Base-by-base conservation (phyloP, 2,797 vertebrate genomes). In the Cuniculus paca region DNA sequence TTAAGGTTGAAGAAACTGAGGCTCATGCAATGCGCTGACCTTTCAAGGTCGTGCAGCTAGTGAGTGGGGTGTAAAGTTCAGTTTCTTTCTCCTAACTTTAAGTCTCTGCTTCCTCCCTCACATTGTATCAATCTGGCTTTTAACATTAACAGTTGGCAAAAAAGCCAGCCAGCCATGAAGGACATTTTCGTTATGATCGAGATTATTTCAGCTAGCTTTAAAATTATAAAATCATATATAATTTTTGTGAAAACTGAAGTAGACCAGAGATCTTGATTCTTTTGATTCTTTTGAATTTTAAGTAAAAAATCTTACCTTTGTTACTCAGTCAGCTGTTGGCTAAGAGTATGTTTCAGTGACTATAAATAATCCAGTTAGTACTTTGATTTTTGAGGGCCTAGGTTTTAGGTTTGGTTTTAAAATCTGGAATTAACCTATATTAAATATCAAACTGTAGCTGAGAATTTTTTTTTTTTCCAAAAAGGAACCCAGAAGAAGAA, bases 251-350 rank as follows among this genome's bases (percentile, higher is more conserved):
- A 92, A 92, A 88, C 39, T 91, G 48, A 72, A 26, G n/a, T 39
- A 90, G 13, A 92, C 58, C 9, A 79, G 68, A 34, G 75, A 42
- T 83, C 16, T 95, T 77, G 19, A 28, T 54, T 36, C 82, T 92
- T 93, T 88, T 95, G 26, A 84, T 52, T 34, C 83, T 93, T 93
- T 88, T 95, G 28, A 84, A 72, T 75, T 74, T n/a, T 36, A 84
- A 86, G 74, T 89, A 79, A 75, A 63, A 87, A 39, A n/a, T 34
- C 24, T 87, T 79, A 50, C 4, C 24, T 34, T 19, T 75, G 0
- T 75, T 58, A 36, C 8, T 20, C 48, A 87, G 24, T 19, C 48
- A 88, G 26, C 42, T 82, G 2, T 85, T 88, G 34, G 34, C 42
- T 85, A n/a, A 97, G 36, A 85, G 34, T 39, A 20, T 92, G 19